Evolutionary conservation across 2,797 vertebrate species (phyloP).

Genomic region (Sebastes trivittatus): DNA sequence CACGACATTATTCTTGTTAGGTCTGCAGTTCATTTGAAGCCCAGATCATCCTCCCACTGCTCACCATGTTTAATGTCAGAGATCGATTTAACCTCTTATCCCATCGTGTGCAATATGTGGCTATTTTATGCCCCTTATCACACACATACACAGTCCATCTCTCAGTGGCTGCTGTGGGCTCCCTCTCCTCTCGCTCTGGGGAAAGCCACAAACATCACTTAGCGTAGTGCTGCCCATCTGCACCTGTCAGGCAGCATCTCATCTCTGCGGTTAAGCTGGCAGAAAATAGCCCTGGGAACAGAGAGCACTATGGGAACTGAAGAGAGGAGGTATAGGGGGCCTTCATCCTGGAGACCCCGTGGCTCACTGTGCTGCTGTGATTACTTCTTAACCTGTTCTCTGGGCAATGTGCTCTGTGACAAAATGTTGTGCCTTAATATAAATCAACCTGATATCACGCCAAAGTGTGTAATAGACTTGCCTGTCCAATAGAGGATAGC

Average conservation of each 20-base stretch:
- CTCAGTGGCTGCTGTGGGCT: neutral
- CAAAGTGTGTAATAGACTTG: neutral
- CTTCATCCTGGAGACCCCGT: neutral
- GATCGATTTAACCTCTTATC: neutral
- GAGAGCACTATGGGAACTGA: slow-evolving; percentile 38
- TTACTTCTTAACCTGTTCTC: neutral
- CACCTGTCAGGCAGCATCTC: slow-evolving; percentile 53
- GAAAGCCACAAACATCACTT: slow-evolving; percentile 49
- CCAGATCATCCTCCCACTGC: neutral
- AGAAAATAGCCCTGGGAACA: slow-evolving; percentile 69
- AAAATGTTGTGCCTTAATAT: neutral
- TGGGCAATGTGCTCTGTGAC: neutral
- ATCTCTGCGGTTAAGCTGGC: slow-evolving; percentile 65
- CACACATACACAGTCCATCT: neutral
- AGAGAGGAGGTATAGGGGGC: neutral
- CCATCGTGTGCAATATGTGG: neutral
- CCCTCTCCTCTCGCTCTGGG: slow-evolving; percentile 4
- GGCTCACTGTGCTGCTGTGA: neutral
- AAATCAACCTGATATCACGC: neutral
- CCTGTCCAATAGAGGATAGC: neutral
- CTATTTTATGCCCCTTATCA: neutral
- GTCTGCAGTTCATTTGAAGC: neutral
- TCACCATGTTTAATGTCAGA: neutral
- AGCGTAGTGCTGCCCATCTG: slow-evolving; percentile 59
- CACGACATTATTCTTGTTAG: slow-evolving; percentile 1